Conservation (phyloP, 92 coral and sea anemone species). For the Heliopora coerulea region DNA sequence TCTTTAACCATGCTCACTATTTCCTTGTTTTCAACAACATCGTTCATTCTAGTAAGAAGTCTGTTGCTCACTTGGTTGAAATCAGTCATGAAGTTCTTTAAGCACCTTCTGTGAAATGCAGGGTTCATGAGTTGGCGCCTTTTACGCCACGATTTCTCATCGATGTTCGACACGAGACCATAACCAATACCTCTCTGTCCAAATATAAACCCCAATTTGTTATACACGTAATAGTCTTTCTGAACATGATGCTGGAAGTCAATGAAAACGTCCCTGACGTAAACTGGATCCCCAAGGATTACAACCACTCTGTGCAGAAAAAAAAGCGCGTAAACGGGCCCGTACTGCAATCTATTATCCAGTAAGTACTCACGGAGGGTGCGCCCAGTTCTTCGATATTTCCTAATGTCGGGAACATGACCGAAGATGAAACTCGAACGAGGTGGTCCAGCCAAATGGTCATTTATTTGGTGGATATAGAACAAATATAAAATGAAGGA, state of each 20-base stretch:
- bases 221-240: slow-evolving; percentile 16
- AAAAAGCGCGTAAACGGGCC: slow-evolving; percentile 57
- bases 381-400: slow-evolving; percentile 39
- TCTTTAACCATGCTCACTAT: slow-evolving; percentile 63
- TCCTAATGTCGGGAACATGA: slow-evolving; percentile 43
- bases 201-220: slow-evolving; percentile 40
- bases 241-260: slow-evolving; percentile 11
- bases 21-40: slow-evolving; percentile 52
- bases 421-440: slow-evolving; percentile 63
- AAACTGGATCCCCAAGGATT: slow-evolving; percentile 39
- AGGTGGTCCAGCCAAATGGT: slow-evolving; percentile 72
- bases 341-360: slow-evolving; percentile 49
- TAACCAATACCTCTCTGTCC: slow-evolving; percentile 54
- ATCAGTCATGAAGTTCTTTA: slow-evolving; percentile 69
- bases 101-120: slow-evolving; percentile 75
- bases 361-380: slow-evolving; percentile 21
- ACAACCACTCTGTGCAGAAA: slow-evolving; percentile 49
- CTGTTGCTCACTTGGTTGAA: slow-evolving; percentile 65
- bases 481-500: slow-evolving; percentile 28
- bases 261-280: slow-evolving; percentile 44
- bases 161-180: slow-evolving; percentile 60
- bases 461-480: slow-evolving; percentile 49
- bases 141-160: slow-evolving; percentile 63
- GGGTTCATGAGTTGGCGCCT: slow-evolving; percentile 72
- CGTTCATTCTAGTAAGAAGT: slow-evolving; percentile 53